Evolutionary conservation across 2,797 vertebrate species (phyloP), one percentile per base, ranked within the genome.

Genomic region (Rhinella marina): DNA sequence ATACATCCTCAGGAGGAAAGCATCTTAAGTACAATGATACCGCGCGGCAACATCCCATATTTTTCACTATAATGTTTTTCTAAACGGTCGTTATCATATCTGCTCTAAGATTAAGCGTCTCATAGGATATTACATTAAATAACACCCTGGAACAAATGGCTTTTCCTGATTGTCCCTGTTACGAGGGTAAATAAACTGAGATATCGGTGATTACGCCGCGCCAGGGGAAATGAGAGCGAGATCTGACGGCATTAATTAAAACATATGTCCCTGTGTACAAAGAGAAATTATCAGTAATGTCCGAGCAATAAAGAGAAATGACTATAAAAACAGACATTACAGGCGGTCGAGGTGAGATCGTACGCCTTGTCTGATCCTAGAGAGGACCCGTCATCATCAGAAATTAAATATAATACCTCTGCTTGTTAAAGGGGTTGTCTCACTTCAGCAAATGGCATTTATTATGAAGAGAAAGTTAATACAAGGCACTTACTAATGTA

Each of bases 221-320:
- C 52, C 54, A 4, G 7, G 2, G 27, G 7, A 29, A 57, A 9
- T 14, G 13, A 61, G 21, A 79, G 27, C 13, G 25, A 57, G 25
- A 79, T 21, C 1, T 9, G 50, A 54, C 16, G 12, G 23, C 21
- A 80, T 50, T 80, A 61, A 80, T 61, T 41, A 23, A 59, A 75
- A 59, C 25, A 57, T 79, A 79, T 57, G 52, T 73, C 72, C 29
- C 25, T 79, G 76, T 79, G 52, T 79, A 79, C 76, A 57, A 59
- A 59, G 76, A 54, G 23, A 52, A 27, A 27, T 19, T 29, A 57
- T 57, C 52, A 79, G n/a, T 16, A 79, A 27, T 56, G 54, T 56
- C 76, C 25, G 25, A 27, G 75, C n/a, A n/a, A 79, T 57, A 73
- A 48, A 11, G 70, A 54, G 29, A 27, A 54, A n/a, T 19, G 2